These are phyloP conservation scores for Temnothorax longispinosus DNA, from an alignment of 1,140 invertebrate species.

Conservation along the genomic window DNA sequence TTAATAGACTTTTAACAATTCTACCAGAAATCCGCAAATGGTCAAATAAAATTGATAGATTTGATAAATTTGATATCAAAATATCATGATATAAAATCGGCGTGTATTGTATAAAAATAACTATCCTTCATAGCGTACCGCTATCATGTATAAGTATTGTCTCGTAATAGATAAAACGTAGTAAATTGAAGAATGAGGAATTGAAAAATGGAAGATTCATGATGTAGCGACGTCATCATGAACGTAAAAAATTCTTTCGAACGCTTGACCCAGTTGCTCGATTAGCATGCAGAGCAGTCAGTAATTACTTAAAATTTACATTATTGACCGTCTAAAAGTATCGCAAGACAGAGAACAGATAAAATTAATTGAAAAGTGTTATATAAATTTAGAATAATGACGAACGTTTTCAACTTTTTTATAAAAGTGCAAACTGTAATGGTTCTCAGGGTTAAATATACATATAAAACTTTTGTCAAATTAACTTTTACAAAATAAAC, in stretches of 20 bases:
- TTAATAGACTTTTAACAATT: background rate
- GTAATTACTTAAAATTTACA: conserved; percentile 58
- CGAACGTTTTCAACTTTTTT: background rate
- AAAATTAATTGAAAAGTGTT: conserved; percentile 51
- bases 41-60: background rate
- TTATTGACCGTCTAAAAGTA: conserved; percentile 35
- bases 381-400: conserved; percentile 38
- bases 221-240: background rate
- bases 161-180: background rate
- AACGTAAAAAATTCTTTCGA: conserved; percentile 23
- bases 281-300: conserved; percentile 41
- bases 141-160: background rate
- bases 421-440: background rate
- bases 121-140: background rate
- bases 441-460: background rate
- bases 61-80: background rate
- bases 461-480: background rate
- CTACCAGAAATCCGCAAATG: background rate
- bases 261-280: conserved; percentile 26
- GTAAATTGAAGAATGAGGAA: background rate
- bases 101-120: background rate
- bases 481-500: conserved; percentile 5
- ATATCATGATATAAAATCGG: background rate
- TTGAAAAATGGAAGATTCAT: conserved; percentile 15
- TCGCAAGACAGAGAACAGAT: background rate